Base-by-base conservation (phyloP, 2,888 invertebrate species). In the Saturnia pavonia region DNA sequence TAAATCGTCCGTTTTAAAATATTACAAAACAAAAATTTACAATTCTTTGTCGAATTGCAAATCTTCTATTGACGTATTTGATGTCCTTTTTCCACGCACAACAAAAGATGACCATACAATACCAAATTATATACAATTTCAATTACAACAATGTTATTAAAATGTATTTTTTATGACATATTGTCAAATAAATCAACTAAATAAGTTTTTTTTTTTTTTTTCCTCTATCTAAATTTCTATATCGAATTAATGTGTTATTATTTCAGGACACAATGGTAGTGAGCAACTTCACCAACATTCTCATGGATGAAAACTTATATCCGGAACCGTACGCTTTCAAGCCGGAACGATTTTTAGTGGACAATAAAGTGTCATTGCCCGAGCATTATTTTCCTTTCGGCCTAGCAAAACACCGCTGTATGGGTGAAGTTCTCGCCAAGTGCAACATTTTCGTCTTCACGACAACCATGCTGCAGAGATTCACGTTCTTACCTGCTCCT, bases 321-420 rank as follows among this genome's bases (percentile, higher is more conserved):
- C 95, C 95, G 0, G 95, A 97, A 69, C 96, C 97, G 0, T 94
- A 96, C 73, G 85, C 90, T 6, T 98, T 97, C 88, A 94, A 95
- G 69, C 98, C 98, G 0, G 97, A 97, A 74, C 93, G 97, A 71
- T 97, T 96, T 85, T 82, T 97, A 7, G 89, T 92, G 14, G 91
- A 96, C 69, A 95, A 95, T 0, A 96, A 96, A 75, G 86, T 96
- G 1, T 85, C 89, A 42, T 82, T 96, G 1, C 96, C 96, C 0
- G 96, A 97, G 25, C 94, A 95, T 63, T 97, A 95, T 82, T 94
- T 96, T 76, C 97, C 97, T 0, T 98, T 98, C 80, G 97, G 97
- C 22, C 90, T 96, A 69, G 96, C 97, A 0, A 96, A 96, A 78
- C 97, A 96, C 82, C 95, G 97, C 69, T 98, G 98, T 81, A 95